Evolutionary conservation across 2,797 vertebrate species (phyloP), one percentile per base, ranked within the genome.

Genomic region (Tachyglossus aculeatus): DNA sequence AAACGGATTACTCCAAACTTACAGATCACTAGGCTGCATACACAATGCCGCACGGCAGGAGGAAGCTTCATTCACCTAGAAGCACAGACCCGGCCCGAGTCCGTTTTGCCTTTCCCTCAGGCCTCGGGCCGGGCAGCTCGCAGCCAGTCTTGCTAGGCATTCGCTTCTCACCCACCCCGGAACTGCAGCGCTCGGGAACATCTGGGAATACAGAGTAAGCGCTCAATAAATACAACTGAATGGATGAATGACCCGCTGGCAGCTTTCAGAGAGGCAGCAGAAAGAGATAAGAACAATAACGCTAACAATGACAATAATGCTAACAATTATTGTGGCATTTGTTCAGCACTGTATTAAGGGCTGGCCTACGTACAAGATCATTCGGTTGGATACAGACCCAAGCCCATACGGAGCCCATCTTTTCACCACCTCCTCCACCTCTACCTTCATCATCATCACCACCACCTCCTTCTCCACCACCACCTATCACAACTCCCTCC

Each of bases 1-100:
- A 77, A 65, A 77, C 57, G 82, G 84, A 76, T 90, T 87, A 90
- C 66, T 83, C 81, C 83, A 80, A 72, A 78, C 86, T 82, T 81
- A 80, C 59, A 85, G 83, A 82, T 86, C 63, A 48, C 19, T 0
- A 68, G 88, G 81, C 74, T 61, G 69, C 81, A 86, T 73, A 69
- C 39, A 71, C 51, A n/a, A n/a, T n/a, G n/a, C n/a, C n/a, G 53
- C 61, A 52, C 45, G 82, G 80, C 69, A 55, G 65, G 72, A 80
- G 65, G 71, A 83, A 80, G 78, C 66, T 74, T 59, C 56, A 56
- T 86, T 86, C 85, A 84, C 74, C 77, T 59, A 67, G 58, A 81
- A 61, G 82, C 67, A 67, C 41, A 31, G 53, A 60, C 0, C 0
- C 48, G 58, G 71, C 57, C 71, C 47, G 47, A 38, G 48, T 53